These are phyloP conservation scores for Ommatoiulus sabulosus DNA, from an alignment of 2,888 invertebrate species.

Conservation along the genomic window DNA sequence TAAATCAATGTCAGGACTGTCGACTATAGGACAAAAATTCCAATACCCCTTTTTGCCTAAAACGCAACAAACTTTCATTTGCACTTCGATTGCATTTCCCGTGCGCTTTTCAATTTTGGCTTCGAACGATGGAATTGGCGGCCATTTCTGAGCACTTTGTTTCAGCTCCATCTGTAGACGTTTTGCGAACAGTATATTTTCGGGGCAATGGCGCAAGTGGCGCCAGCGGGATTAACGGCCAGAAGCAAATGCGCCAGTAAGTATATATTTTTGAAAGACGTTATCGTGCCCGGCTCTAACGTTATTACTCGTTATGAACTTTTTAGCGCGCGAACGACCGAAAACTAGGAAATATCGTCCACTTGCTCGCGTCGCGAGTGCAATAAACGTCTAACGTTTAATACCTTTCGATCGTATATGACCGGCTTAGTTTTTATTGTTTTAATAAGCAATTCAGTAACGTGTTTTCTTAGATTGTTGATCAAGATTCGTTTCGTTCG, in stretches of 20 bases:
- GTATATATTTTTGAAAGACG: neutral
- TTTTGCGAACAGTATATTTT: neutral
- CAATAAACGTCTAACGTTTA: neutral
- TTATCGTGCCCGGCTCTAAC: neutral
- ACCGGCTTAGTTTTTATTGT: slow-evolving; percentile 7
- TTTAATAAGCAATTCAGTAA: slow-evolving; percentile 17
- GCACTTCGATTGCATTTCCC: neutral
- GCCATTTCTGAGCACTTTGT: neutral
- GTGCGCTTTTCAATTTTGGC: too few relatives aligned
- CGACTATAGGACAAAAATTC: too few relatives aligned
- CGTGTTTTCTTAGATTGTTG: slow-evolving; percentile 43
- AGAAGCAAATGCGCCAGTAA: neutral
- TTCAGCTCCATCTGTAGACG: neutral
- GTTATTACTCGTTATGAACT: neutral
- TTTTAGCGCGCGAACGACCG: neutral
- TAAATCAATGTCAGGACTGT: too few relatives aligned
- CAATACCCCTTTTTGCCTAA: too few relatives aligned
- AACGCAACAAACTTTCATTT: neutral
- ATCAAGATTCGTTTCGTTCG: slow-evolving; percentile 17
- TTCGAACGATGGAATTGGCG: too few relatives aligned
- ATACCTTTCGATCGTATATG: slow-evolving; percentile 36
- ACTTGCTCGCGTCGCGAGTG: neutral
- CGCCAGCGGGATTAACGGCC: slow-evolving; percentile 12
- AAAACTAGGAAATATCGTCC: neutral
- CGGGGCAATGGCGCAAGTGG: neutral